phyloP scores from a whole-genome alignment of 1,140 invertebrate genomes.

The Bombus fervidus region DNA sequence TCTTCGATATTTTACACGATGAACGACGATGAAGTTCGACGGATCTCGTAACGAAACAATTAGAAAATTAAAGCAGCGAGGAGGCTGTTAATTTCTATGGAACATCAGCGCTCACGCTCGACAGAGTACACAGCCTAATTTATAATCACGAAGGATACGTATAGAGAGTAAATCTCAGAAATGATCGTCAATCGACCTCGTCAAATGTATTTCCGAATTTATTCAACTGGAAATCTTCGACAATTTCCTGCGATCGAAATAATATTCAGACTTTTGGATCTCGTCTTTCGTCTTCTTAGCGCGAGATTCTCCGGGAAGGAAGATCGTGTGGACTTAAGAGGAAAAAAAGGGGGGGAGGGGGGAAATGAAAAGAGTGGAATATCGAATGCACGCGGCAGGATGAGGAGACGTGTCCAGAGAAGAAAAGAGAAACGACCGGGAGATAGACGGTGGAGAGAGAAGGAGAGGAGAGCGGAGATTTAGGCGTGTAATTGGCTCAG shows the following conservation, averaged over 20 bases:
- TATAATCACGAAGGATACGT: neutral
- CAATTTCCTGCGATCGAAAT: too few species aligned
- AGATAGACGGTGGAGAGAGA: constrained; percentile 35
- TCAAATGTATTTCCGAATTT: too few species aligned
- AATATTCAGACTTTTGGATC: too few species aligned
- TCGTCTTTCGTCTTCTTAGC: too few species aligned
- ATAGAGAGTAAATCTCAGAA: neutral
- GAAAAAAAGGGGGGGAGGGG: too few species aligned
- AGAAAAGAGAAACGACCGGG: neutral
- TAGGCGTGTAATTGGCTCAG: constrained; percentile 83
- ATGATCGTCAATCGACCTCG: neutral
- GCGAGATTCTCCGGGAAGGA: too few species aligned
- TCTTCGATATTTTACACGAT: neutral
- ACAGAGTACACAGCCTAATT: neutral
- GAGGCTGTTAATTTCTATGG: too few species aligned
- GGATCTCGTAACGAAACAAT: neutral
- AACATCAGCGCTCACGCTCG: too few species aligned
- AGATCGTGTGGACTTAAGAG: neutral
- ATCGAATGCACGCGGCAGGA: neutral
- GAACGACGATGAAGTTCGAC: neutral
- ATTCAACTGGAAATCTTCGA: too few species aligned
- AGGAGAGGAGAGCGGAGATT: constrained; percentile 74
- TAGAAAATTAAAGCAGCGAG: neutral
- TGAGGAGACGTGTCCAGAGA: neutral
- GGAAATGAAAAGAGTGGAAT: neutral